phyloP scores from a whole-genome alignment of 2,113 vertebrate species.

The Canis aureus region DNA sequence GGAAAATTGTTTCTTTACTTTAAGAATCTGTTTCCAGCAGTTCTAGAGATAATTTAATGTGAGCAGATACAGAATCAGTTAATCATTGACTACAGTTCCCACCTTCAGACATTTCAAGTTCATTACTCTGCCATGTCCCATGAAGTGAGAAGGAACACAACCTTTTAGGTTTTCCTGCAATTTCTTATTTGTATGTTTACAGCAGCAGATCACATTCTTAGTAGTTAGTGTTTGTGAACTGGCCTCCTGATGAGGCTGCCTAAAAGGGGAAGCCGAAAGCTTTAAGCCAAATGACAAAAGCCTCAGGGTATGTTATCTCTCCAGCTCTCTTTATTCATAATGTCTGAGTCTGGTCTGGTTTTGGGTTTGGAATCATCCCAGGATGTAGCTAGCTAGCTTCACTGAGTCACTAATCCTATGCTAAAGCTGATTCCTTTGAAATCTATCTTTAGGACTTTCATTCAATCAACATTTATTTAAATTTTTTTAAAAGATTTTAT shows the following conservation, averaged over 20 bases:
- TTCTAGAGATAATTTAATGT: not conserved
- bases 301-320: not conserved
- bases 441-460: not conserved
- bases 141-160: not conserved
- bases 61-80: not conserved
- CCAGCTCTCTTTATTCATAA: not conserved
- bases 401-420: not conserved
- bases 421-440: not conserved
- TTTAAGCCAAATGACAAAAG: constrained; percentile 29
- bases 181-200: not conserved
- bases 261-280: not conserved
- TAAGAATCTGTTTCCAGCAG: constrained; percentile 16
- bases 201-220: constrained; percentile 27
- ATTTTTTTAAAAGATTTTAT: no score
- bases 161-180: not conserved
- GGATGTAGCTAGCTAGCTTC: not conserved
- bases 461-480: constrained; percentile 1
- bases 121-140: not conserved
- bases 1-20: constrained; percentile 49
- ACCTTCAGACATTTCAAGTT: constrained; percentile 35
- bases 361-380: not conserved
- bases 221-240: constrained; percentile 29
- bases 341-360: not conserved
- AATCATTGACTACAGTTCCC: not conserved
- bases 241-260: not conserved